Evolutionary conservation across 2,888 invertebrate genomes (phyloP), one percentile per base, ranked within the genome.

Genomic region (Dioctria rufipes): DNA sequence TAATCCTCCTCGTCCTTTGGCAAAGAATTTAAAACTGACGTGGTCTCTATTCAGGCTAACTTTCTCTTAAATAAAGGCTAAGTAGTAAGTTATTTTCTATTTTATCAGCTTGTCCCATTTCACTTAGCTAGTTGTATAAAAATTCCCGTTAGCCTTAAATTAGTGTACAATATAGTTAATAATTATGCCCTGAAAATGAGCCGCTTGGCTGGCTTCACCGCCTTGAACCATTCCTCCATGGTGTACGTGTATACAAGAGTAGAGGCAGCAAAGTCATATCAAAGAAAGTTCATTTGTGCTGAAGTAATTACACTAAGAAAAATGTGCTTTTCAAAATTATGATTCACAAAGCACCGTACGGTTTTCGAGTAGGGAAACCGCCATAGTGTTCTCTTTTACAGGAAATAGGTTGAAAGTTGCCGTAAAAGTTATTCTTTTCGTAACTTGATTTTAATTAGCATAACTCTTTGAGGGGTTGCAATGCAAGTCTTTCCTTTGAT

Each of bases 371-470:
- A 39, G 40, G 58, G 6, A 58, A 42, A 58, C 42, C 42, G 58
- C 51, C 25, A 40, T 5, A 49, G 11, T 51, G 25, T 71, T 71
- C 37, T 51, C 73, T 2, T 58, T 51, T 39, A 60, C 39, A 58
- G 73, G 58, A 58, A 40, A 9, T 54, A 73, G 73, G 60, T 42
- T 58, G 73, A 42, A 73, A 73, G 58, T 73, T 73, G 42, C 73
- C 60, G 73, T 42, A 73, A 73, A 73, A 73, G 73, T 73, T 73
- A 69, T 73, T 73, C 73, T 60, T 60, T 73, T 73, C 73, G 73
- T 73, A 58, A 73, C 73, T 73, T 73, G 73, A 58, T 60, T 73
- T 73, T 60, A 73, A 73, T 73, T 73, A 73, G 60, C 73, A 73
- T 54, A 13, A 73, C 58, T 73, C 73, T 73, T 73, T 73, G 73